Percentiles rank a stretch among this genome's conserved stretches.
Conservation (phyloP, 2,888 invertebrate species). For the Pseudococcus longispinus region DNA sequence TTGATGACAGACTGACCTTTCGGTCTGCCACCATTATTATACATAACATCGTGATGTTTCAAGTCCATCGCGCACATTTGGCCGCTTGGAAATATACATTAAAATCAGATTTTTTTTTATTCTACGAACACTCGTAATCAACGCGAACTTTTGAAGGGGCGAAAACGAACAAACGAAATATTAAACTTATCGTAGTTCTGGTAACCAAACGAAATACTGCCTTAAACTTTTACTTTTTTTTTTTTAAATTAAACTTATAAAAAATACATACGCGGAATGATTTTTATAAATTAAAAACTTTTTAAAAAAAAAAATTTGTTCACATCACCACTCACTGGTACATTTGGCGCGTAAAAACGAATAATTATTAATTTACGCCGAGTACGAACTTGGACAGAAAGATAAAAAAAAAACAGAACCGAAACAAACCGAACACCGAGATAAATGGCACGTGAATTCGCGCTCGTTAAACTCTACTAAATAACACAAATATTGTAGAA, state of each 20-base stretch:
- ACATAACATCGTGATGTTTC: conserved; percentile 47
- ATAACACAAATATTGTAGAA: conserved; percentile 30
- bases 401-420: not conserved
- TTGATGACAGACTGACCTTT: conserved; percentile 53
- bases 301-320: conserved; percentile 10
- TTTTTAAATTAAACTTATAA: not conserved
- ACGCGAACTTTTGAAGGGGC: no score
- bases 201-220: conserved; percentile 37
- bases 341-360: not conserved
- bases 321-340: conserved; percentile 6
- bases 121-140: conserved; percentile 11
- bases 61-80: conserved; percentile 52
- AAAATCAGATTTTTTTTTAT: not conserved
- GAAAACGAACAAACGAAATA: not conserved
- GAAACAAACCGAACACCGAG: not conserved
- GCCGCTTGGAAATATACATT: conserved; percentile 47
- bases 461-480: conserved; percentile 51
- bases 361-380: not conserved
- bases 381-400: not conserved
- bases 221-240: not conserved
- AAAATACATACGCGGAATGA: not conserved
- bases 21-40: conserved; percentile 48
- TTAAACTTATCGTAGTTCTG: not conserved
- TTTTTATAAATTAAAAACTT: not conserved
- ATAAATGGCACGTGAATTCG: conserved; percentile 54